phyloP scores from a whole-genome alignment of 2,888 invertebrate genomes.

The Monopis laevigella region DNA sequence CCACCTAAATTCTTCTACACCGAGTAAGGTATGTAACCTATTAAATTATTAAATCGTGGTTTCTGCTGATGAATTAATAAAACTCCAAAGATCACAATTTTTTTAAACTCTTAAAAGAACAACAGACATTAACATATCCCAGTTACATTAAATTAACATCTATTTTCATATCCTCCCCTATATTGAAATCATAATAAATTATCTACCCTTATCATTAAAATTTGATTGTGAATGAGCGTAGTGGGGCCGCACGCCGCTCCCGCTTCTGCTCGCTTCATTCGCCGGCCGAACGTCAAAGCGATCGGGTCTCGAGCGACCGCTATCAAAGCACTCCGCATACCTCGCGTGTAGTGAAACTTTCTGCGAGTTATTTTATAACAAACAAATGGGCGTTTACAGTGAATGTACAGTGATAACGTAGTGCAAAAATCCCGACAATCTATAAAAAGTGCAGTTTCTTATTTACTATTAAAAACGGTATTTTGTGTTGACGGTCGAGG shows the following conservation, averaged over 20 bases:
- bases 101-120: too few species aligned
- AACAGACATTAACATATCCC: too few species aligned
- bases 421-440: conserved; percentile 1
- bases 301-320: conserved; percentile 22
- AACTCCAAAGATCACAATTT: too few species aligned
- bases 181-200: too few species aligned
- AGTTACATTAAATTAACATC: too few species aligned
- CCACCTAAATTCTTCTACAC: too few species aligned
- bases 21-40: too few species aligned
- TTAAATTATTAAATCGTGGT: too few species aligned
- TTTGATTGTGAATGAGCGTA: conserved; percentile 49
- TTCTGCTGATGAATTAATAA: too few species aligned
- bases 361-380: conserved; percentile 39
- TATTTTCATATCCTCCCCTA: too few species aligned
- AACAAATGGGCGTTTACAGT: conserved; percentile 58
- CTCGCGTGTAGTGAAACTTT: conserved; percentile 57
- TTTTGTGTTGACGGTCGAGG: not conserved
- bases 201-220: conserved; percentile 48
- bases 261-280: conserved; percentile 32
- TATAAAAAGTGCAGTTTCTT: conserved; percentile 7
- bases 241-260: not conserved
- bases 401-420: conserved; percentile 24
- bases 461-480: too few species aligned
- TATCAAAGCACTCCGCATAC: conserved; percentile 27
- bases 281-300: conserved; percentile 45